Evolutionary conservation across 2,888 invertebrate species (phyloP).

Genomic region (Blastobasis adustella): DNA sequence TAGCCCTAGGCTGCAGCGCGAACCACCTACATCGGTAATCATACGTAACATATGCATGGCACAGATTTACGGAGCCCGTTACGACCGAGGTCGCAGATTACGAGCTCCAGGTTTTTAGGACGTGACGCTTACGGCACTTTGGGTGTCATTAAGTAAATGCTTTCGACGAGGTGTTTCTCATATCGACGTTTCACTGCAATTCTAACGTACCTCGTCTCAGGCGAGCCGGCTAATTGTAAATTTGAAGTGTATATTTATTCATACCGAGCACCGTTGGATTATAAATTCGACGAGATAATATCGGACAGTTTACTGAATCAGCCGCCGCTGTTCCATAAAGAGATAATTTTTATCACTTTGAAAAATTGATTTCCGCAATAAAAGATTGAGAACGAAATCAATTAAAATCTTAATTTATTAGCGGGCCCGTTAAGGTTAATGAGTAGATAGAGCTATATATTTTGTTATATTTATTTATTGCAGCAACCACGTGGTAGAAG

Average conservation of each 20-base stretch:
- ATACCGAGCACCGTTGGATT: slow-evolving; percentile 29
- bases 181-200: neutral
- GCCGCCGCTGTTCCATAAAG: too few species aligned
- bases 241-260: slow-evolving; percentile 10
- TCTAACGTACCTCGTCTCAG: neutral
- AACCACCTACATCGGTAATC: slow-evolving; percentile 14
- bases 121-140: slow-evolving; percentile 50
- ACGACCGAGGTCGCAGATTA: slow-evolving; percentile 27
- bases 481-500: too few species aligned
- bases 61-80: slow-evolving; percentile 24
- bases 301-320: slow-evolving; percentile 11
- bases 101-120: slow-evolving; percentile 43
- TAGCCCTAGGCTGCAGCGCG: too few species aligned
- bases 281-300: slow-evolving; percentile 27
- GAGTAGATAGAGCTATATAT: too few species aligned
- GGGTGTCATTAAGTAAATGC: slow-evolving; percentile 23
- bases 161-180: neutral
- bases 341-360: neutral
- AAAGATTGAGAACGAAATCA: too few species aligned
- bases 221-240: slow-evolving; percentile 1
- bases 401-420: too few species aligned
- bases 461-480: too few species aligned
- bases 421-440: too few species aligned
- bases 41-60: slow-evolving; percentile 19
- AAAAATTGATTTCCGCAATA: neutral